These are phyloP conservation scores for Planiliza haematocheilus DNA, from an alignment of 2,113 vertebrate species.

Conservation along the genomic window DNA sequence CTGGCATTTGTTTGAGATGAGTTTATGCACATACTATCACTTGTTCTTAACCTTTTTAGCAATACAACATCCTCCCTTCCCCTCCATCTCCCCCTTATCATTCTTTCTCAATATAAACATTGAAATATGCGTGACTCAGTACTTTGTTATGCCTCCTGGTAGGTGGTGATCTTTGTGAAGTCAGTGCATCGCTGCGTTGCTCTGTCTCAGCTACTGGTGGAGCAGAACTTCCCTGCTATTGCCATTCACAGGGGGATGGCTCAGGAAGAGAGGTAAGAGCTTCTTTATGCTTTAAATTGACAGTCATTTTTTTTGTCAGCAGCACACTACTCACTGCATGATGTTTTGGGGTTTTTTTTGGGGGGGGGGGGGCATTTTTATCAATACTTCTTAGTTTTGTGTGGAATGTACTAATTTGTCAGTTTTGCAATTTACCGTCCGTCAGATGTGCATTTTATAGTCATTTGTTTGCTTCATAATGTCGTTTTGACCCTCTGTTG, in stretches of 20 bases:
- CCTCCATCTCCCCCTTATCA: too few species aligned
- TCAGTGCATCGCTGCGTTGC: constrained; percentile 90
- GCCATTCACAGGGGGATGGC: constrained; percentile 92
- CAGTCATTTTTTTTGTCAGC: too few species aligned
- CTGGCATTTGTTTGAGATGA: not conserved
- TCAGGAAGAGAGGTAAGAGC: constrained; percentile 87
- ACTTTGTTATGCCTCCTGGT: not conserved
- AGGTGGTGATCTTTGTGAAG: constrained; percentile 94
- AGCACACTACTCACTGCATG: not conserved
- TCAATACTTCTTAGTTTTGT: not conserved
- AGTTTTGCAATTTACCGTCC: not conserved
- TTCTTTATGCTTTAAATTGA: not conserved
- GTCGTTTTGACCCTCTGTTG: not conserved
- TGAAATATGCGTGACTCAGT: not conserved
- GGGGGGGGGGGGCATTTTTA: too few species aligned
- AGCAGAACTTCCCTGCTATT: constrained; percentile 92
- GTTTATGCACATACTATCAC: not conserved
- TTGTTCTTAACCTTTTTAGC: too few species aligned
- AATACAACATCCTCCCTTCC: not conserved
- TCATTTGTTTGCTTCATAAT: not conserved
- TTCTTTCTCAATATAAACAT: not conserved
- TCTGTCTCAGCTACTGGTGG: constrained; percentile 89
- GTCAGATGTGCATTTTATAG: not conserved
- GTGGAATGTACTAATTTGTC: not conserved
- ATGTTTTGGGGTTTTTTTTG: not conserved